These are phyloP conservation scores for Drosophila pruinosa DNA, from an alignment of 1,140 invertebrate species.

Conservation along the genomic window DNA sequence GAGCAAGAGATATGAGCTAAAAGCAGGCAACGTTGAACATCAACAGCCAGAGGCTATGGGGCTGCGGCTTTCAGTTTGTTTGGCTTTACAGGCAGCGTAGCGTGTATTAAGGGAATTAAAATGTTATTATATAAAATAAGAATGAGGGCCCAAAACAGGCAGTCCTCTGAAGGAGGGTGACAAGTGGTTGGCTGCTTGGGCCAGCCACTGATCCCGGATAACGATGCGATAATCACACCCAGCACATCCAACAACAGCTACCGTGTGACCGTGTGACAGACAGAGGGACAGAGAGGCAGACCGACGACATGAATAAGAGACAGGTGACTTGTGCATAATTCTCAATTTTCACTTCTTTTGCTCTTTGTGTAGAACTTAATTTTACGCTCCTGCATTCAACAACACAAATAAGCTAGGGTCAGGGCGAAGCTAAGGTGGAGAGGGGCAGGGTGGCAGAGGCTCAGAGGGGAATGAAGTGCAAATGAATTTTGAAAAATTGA, in stretches of 20 bases:
- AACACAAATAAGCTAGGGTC: conserved; percentile 30
- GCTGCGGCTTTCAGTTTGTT: conserved; percentile 56
- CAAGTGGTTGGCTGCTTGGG: conserved; percentile 13
- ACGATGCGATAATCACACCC: conserved; percentile 78
- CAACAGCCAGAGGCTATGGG: conserved; percentile 26
- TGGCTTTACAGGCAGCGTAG: conserved; percentile 72
- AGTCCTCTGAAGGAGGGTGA: conserved; percentile 6
- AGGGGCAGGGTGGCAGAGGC: not conserved
- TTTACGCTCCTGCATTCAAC: conserved; percentile 71
- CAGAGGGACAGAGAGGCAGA: conserved; percentile 2
- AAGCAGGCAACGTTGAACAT: conserved; percentile 39
- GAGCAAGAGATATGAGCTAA: conserved; percentile 46
- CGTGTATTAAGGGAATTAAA: conserved; percentile 81
- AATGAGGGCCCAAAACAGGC: conserved; percentile 8
- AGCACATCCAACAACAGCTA: conserved; percentile 36
- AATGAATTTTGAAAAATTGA: conserved; percentile 30
- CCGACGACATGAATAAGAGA: conserved; percentile 10
- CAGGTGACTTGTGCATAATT: conserved; percentile 77
- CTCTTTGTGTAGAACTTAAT: conserved; percentile 64
- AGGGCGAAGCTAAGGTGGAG: not conserved
- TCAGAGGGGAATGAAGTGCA: not conserved
- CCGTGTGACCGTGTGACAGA: conserved; percentile 53
- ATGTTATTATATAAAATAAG: conserved; percentile 78
- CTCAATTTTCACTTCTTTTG: conserved; percentile 34
- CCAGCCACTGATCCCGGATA: conserved; percentile 75